A percentile compares a stretch with the other conserved stretches of the same genome.
phyloP scores from a whole-genome alignment of 30 jellyfish, hydroid and myxozoan species.

The Cassiopea xamachana region DNA sequence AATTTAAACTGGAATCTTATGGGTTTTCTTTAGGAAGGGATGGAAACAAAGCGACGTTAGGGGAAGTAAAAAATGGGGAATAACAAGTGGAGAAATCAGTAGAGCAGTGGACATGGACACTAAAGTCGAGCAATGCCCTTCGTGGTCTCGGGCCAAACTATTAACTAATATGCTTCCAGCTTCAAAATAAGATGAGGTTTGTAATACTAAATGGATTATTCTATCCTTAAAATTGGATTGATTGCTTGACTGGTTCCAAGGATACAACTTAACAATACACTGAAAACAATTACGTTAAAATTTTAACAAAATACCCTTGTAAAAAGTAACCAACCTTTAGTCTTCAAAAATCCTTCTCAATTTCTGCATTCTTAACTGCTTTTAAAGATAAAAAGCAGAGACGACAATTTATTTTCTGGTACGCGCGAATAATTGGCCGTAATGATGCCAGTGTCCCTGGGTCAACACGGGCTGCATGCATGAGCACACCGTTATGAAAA shows the following conservation, averaged over 20 bases:
- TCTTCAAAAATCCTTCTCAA: not conserved
- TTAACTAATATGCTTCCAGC: too few relatives aligned
- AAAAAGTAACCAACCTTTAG: not conserved
- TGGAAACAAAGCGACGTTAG: too few relatives aligned
- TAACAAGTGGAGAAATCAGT: too few relatives aligned
- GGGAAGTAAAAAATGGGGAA: too few relatives aligned
- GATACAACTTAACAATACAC: not conserved
- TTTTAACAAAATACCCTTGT: not conserved
- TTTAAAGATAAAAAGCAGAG: not conserved
- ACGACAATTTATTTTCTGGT: not conserved
- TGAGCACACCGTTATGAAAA: slow-evolving; percentile 43
- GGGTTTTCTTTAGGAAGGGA: too few relatives aligned
- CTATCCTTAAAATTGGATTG: too few relatives aligned
- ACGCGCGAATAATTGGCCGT: slow-evolving; percentile 40
- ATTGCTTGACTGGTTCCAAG: not conserved
- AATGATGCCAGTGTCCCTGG: slow-evolving; percentile 73
- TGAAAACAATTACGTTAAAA: not conserved
- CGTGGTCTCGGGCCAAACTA: too few relatives aligned
- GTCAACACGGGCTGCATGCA: slow-evolving; percentile 76
- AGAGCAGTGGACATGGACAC: too few relatives aligned
- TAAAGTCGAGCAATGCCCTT: too few relatives aligned
- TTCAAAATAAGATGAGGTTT: too few relatives aligned
- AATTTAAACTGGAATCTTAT: too few relatives aligned
- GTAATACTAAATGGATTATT: too few relatives aligned
- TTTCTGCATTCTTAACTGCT: slow-evolving; percentile 31